Evolutionary conservation across 2,113 vertebrate species (phyloP).

Genomic region (Elachura formosa): DNA sequence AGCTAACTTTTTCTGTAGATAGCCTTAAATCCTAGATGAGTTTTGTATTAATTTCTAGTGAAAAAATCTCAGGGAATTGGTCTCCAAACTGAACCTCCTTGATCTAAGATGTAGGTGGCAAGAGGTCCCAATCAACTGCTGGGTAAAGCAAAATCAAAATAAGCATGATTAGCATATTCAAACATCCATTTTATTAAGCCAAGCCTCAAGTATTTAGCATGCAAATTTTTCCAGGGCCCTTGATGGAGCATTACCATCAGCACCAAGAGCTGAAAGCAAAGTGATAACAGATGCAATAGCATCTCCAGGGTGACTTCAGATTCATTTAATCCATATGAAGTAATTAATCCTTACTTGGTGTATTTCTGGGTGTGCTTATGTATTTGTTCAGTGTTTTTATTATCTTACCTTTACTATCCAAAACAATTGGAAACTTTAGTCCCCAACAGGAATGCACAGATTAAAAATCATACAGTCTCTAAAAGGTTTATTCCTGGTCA

Average conservation of each 20-base stretch:
- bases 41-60: not conserved
- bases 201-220: constrained; percentile 14
- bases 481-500: not conserved
- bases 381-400: not conserved
- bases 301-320: constrained; percentile 34
- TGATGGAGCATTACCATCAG: not conserved
- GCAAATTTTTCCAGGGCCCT: constrained; percentile 16
- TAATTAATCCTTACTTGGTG: constrained; percentile 20
- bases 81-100: not conserved
- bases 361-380: not conserved
- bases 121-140: not conserved
- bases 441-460: not conserved
- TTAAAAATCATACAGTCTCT: not conserved
- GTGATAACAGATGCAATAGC: constrained; percentile 19
- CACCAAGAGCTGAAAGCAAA: not conserved
- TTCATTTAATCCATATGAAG: constrained; percentile 31
- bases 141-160: not conserved
- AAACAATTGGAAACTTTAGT: not conserved
- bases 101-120: not conserved
- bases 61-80: not conserved
- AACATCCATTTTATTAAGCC: constrained; percentile 12
- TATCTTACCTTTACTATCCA: not conserved
- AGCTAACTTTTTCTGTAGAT: not conserved
- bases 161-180: not conserved
- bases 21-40: not conserved